Conservation (phyloP, 2,888 invertebrate genomes). For the Chromoteleia sp. region DNA sequence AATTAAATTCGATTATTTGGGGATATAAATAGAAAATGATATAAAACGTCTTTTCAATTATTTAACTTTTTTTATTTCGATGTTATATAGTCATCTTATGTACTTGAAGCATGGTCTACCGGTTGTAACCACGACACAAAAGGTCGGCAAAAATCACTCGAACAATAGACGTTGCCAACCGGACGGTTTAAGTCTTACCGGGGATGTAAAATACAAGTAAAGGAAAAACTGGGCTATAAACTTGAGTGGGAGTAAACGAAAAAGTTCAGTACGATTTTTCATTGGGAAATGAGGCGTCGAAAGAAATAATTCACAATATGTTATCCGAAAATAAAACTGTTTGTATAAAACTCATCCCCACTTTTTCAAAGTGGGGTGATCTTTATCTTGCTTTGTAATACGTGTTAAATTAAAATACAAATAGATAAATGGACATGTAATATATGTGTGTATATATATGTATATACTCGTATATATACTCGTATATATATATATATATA, state of each 20-base stretch:
- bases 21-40: not conserved
- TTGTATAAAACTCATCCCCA: not conserved
- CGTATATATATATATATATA: too few relatives aligned
- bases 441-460: too few relatives aligned
- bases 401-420: too few relatives aligned
- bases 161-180: slow-evolving; percentile 61
- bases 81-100: slow-evolving; percentile 56
- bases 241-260: slow-evolving; percentile 35
- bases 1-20: not conserved
- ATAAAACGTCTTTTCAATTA: slow-evolving; percentile 14
- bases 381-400: too few relatives aligned
- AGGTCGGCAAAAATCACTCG: slow-evolving; percentile 63
- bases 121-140: slow-evolving; percentile 61
- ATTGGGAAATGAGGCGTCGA: not conserved
- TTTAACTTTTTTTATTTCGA: slow-evolving; percentile 36
- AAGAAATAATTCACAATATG: not conserved
- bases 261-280: slow-evolving; percentile 1
- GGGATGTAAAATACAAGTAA: slow-evolving; percentile 46
- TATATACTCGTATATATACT: too few relatives aligned
- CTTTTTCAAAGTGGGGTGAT: too few relatives aligned
- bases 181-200: slow-evolving; percentile 55
- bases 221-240: slow-evolving; percentile 51
- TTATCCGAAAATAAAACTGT: not conserved
- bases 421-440: too few relatives aligned
- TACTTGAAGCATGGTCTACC: slow-evolving; percentile 60